Evolutionary conservation across 2,797 vertebrate genomes (phyloP).

Genomic region (Pseudochirops corinnae): DNA sequence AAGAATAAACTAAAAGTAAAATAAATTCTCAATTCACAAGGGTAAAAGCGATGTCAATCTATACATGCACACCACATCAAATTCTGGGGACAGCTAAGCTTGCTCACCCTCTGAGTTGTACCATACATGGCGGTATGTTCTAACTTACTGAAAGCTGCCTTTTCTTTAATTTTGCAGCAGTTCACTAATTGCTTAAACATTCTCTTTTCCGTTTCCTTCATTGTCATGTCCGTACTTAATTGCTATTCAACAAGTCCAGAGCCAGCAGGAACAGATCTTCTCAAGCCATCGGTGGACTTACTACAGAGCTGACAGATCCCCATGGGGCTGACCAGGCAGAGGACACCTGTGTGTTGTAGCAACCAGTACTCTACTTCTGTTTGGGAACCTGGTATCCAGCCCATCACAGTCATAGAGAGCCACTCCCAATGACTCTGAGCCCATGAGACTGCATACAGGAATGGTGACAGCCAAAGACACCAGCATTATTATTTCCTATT

Average conservation of each 20-base stretch:
- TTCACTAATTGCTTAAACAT: neutral
- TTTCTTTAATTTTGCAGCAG: neutral
- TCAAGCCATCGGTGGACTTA: conserved; percentile 1
- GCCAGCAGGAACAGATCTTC: neutral
- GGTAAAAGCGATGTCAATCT: neutral
- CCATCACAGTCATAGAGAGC: neutral
- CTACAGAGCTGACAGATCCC: neutral
- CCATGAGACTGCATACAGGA: neutral
- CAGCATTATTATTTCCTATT: neutral
- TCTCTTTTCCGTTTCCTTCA: neutral
- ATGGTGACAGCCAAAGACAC: neutral
- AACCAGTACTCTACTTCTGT: neutral
- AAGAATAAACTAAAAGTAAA: conserved; percentile 24
- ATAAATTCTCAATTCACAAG: conserved; percentile 29
- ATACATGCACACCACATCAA: neutral
- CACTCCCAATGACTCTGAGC: neutral
- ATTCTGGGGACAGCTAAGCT: neutral
- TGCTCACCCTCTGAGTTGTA: neutral
- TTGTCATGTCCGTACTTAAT: neutral
- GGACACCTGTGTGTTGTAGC: neutral
- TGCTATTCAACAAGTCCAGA: neutral
- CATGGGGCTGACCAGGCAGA: neutral
- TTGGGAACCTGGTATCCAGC: neutral
- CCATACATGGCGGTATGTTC: neutral
- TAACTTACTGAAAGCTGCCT: neutral